These are phyloP conservation scores for Pristionchus exspectatus DNA, from an alignment of 2,888 invertebrate species.

Conservation along the genomic window DNA sequence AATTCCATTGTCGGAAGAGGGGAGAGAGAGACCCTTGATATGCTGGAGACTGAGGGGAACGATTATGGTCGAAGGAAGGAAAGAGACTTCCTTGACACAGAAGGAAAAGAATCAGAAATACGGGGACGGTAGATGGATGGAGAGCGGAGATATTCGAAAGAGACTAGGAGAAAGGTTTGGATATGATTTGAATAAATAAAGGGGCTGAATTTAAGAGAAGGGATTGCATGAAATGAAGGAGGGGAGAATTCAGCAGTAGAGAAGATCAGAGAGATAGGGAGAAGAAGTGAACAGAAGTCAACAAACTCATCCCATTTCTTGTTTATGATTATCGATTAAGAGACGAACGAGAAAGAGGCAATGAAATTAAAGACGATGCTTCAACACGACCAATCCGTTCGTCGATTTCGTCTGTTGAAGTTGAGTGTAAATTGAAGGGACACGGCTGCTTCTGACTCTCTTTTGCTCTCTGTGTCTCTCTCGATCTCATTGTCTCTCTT, in stretches of 20 bases:
- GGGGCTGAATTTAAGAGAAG: conserved; percentile 25
- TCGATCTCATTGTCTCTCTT: conserved; percentile 32
- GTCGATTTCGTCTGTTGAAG: conserved; percentile 45
- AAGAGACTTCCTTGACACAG: conserved; percentile 44
- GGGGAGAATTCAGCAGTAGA: background rate
- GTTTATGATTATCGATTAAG: conserved; percentile 45
- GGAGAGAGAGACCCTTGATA: conserved; percentile 46
- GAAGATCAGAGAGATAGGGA: conserved; percentile 28
- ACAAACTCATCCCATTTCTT: conserved; percentile 32
- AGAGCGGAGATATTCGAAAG: background rate
- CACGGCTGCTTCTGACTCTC: conserved; percentile 45
- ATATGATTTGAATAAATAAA: conserved; percentile 37
- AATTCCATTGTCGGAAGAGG: conserved; percentile 41
- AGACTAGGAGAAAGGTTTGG: background rate
- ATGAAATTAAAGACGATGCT: conserved; percentile 11
- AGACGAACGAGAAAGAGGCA: background rate
- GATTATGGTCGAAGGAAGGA: conserved; percentile 49
- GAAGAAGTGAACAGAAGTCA: conserved; percentile 16
- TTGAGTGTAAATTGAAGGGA: conserved; percentile 54
- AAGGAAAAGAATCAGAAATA: conserved; percentile 26
- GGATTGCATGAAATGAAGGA: background rate
- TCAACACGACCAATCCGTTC: conserved; percentile 38
- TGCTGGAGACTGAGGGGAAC: conserved; percentile 27
- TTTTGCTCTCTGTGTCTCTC: conserved; percentile 45
- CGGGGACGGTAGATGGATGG: conserved; percentile 2